These are phyloP conservation scores for Syngnathus scovelli DNA, from an alignment of 2,113 vertebrate species.

Conservation along the genomic window DNA sequence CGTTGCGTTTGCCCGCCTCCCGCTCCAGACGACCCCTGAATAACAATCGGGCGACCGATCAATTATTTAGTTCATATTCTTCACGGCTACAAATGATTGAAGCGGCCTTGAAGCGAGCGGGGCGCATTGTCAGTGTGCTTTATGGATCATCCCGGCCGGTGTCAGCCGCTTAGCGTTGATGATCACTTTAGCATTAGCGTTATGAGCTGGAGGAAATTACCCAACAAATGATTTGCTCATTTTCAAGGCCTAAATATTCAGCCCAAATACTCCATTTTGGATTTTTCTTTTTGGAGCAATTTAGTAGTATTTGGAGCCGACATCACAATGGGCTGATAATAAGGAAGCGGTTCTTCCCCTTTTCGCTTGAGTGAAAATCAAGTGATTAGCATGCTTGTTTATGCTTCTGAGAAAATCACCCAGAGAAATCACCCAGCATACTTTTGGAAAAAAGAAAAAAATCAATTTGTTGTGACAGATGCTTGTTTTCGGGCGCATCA, in stretches of 20 bases:
- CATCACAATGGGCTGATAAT: constrained; percentile 35
- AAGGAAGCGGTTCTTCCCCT: neutral
- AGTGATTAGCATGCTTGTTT: constrained; percentile 31
- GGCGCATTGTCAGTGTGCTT: constrained; percentile 11
- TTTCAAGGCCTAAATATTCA: neutral
- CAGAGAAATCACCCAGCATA: neutral
- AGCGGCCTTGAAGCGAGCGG: constrained; percentile 4
- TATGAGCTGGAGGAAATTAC: neutral
- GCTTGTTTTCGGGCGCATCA: constrained; percentile 68
- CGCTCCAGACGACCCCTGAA: constrained; percentile 39
- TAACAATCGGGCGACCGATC: constrained; percentile 42
- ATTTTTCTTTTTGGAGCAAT: no score
- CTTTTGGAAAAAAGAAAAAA: constrained; percentile 26
- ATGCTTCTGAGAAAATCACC: neutral
- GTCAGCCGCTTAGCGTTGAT: no score
- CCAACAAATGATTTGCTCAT: neutral
- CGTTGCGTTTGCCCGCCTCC: constrained; percentile 31
- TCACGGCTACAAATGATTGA: constrained; percentile 44
- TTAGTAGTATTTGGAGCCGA: constrained; percentile 4
- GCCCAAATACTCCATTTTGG: neutral
- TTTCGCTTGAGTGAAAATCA: constrained; percentile 20
- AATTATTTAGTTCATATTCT: constrained; percentile 56
- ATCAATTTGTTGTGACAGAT: constrained; percentile 76
- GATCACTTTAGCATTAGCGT: neutral
- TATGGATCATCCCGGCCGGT: constrained; percentile 18